Percentiles rank a stretch among this genome's conserved stretches.
These are phyloP conservation scores for Chymomyza caudatula DNA, from an alignment of 2,888 invertebrate species.

Conservation along the genomic window DNA sequence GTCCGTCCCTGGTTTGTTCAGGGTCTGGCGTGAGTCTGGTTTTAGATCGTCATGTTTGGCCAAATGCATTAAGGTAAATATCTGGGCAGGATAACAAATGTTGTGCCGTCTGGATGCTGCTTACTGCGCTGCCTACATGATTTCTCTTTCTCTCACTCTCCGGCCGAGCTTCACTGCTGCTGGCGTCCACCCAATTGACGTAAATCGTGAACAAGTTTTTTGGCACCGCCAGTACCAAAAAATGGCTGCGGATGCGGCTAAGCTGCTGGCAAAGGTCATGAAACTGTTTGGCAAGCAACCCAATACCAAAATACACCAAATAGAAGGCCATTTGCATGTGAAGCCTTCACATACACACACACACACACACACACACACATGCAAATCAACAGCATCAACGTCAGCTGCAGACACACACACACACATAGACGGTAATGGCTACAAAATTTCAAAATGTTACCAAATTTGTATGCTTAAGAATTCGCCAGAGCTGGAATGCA, in stretches of 20 bases:
- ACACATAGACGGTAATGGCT: background rate
- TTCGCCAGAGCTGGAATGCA: background rate
- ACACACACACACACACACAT: no score
- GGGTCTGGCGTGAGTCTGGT: background rate
- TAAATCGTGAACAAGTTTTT: constrained; percentile 60
- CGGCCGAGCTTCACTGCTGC: constrained; percentile 15
- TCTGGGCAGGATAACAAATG: background rate
- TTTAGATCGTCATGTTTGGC: constrained; percentile 1
- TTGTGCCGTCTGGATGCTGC: constrained; percentile 1
- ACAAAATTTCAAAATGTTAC: background rate
- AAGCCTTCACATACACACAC: background rate
- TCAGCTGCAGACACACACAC: background rate
- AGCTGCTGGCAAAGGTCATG: constrained; percentile 14
- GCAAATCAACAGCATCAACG: no score
- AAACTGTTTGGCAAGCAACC: background rate
- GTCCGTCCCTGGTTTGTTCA: background rate
- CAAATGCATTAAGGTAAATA: constrained; percentile 42
- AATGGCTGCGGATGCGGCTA: constrained; percentile 61
- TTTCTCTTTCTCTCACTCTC: no score
- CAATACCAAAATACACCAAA: background rate
- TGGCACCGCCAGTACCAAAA: constrained; percentile 23
- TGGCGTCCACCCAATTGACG: constrained; percentile 67
- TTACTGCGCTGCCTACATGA: background rate
- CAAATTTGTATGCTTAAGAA: background rate
- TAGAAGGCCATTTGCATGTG: background rate